These are phyloP conservation scores for Drosophila phalerata DNA, from an alignment of 2,888 invertebrate species.

Conservation along the genomic window DNA sequence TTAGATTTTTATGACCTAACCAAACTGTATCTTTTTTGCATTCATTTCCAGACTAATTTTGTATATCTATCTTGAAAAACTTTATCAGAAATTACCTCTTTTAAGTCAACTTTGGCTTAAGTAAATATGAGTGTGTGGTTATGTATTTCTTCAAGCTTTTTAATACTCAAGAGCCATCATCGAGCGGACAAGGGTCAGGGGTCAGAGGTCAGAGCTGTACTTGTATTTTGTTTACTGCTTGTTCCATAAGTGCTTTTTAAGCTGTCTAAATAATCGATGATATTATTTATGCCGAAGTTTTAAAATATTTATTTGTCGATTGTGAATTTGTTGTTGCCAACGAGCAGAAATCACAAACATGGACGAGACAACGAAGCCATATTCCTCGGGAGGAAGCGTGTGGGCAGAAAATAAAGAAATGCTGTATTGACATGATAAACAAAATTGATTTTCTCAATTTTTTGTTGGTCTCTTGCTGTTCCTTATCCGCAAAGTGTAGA, in stretches of 20 bases:
- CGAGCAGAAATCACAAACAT: constrained; percentile 40
- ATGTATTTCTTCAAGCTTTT: constrained; percentile 9
- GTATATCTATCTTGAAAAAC: background rate
- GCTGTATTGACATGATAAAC: constrained; percentile 61
- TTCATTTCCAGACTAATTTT: background rate
- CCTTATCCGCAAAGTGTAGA: constrained; percentile 1
- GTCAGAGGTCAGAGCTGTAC: constrained; percentile 4
- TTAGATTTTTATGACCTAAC: background rate
- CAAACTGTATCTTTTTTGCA: background rate
- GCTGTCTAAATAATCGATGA: constrained; percentile 65
- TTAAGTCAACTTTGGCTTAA: background rate
- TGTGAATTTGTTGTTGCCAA: constrained; percentile 41
- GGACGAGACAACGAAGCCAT: constrained; percentile 53
- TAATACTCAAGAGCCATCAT: constrained; percentile 21
- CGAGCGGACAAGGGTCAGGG: constrained; percentile 21
- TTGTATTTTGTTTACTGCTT: constrained; percentile 50
- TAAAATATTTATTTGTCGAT: constrained; percentile 39
- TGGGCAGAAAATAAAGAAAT: background rate
- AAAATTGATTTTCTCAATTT: constrained; percentile 38
- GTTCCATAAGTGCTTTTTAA: constrained; percentile 55
- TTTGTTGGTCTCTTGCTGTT: background rate
- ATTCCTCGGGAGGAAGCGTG: background rate
- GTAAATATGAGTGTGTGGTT: constrained; percentile 4
- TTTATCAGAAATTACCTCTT: background rate
- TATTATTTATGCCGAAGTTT: constrained; percentile 31